These are phyloP conservation scores for Sakesphorus luctuosus DNA, from an alignment of 2,113 vertebrate genomes.

Conservation along the genomic window DNA sequence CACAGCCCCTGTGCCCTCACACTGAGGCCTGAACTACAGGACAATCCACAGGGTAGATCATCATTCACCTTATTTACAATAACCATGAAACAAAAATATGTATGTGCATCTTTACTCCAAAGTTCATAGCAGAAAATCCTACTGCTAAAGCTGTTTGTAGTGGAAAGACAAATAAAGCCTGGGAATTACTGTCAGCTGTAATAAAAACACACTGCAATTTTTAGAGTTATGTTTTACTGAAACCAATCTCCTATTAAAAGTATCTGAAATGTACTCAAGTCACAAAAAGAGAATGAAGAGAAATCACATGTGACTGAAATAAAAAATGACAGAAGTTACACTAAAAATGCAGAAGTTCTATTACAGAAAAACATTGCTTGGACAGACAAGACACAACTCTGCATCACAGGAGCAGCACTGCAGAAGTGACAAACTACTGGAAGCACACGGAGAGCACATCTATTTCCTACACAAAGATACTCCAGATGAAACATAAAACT, in stretches of 20 bases:
- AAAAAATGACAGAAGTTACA: slow-evolving; percentile 18
- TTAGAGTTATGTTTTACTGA: neutral
- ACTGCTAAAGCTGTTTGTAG: neutral
- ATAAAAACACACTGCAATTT: neutral
- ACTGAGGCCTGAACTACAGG: neutral
- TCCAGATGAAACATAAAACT: slow-evolving; percentile 16
- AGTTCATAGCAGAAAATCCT: neutral
- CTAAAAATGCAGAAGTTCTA: slow-evolving; percentile 16
- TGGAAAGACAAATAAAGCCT: neutral
- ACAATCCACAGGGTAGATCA: neutral
- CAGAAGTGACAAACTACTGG: slow-evolving; percentile 6
- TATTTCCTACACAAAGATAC: neutral
- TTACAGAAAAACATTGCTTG: slow-evolving; percentile 57
- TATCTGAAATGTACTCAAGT: slow-evolving; percentile 41
- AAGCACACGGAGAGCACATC: neutral
- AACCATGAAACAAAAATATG: neutral
- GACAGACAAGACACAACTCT: slow-evolving; percentile 51
- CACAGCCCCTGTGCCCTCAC: neutral
- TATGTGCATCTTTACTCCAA: neutral
- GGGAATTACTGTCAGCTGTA: neutral
- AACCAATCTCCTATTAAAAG: slow-evolving; percentile 13
- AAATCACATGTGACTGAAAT: slow-evolving; percentile 19
- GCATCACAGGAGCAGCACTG: neutral
- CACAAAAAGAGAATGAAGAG: slow-evolving; percentile 27
- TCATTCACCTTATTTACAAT: neutral